Conservation (phyloP, 2,113 vertebrate species). For the Centropus unirufus region DNA sequence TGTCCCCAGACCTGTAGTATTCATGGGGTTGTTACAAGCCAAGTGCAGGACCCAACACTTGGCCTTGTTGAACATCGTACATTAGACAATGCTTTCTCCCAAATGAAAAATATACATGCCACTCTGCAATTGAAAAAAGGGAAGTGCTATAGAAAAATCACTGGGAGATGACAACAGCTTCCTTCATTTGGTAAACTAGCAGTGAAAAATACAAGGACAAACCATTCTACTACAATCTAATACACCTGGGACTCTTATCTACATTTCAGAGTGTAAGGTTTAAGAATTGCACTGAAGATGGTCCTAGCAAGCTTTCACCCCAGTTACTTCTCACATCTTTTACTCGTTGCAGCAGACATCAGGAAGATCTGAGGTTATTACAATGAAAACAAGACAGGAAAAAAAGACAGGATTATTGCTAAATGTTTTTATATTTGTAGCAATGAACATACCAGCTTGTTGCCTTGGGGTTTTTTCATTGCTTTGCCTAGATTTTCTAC, state of each 20-base stretch:
- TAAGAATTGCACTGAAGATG: neutral
- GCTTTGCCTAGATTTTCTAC: neutral
- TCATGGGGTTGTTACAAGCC: too few species aligned
- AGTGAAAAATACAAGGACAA: neutral
- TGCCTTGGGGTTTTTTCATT: neutral
- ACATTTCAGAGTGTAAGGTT: neutral
- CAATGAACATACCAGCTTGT: neutral
- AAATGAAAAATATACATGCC: neutral
- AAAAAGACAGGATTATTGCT: neutral
- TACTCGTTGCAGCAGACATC: neutral
- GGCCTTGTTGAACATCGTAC: too few species aligned
- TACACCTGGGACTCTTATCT: neutral
- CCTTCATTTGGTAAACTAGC: neutral
- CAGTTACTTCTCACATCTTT: neutral
- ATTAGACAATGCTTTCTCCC: neutral
- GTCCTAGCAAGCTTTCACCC: neutral
- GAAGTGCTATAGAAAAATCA: neutral
- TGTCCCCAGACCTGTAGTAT: too few species aligned
- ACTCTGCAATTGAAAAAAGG: neutral
- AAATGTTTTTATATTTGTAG: neutral
- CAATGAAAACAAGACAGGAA: neutral
- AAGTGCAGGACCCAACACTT: too few species aligned
- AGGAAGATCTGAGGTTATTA: neutral
- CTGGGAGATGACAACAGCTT: rapidly evolving
- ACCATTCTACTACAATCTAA: neutral